phyloP scores from a whole-genome alignment of 2,888 invertebrate genomes.

The Pollenia angustigena region DNA sequence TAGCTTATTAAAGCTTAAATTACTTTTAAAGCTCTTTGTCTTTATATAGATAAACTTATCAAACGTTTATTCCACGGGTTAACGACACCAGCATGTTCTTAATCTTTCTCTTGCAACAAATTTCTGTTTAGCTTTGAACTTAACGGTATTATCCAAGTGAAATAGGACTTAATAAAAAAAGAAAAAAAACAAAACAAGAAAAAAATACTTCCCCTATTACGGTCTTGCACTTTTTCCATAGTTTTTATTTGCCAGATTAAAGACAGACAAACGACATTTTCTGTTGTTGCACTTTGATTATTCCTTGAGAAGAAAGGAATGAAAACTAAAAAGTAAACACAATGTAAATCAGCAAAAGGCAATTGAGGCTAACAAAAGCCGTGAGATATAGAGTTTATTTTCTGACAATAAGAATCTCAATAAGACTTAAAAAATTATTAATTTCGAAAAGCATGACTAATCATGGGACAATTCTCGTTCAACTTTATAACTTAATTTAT shows the following conservation, averaged over 20 bases:
- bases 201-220: background rate
- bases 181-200: background rate
- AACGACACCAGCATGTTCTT: constrained; percentile 26
- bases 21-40: no score
- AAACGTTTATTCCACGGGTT: constrained; percentile 4
- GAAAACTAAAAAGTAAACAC: background rate
- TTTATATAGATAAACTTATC: no score
- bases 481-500: no score
- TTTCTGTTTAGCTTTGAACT: constrained; percentile 35
- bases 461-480: no score
- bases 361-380: no score
- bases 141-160: constrained; percentile 14
- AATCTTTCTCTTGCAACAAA: background rate
- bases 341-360: no score
- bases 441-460: no score
- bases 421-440: no score
- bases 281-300: constrained; percentile 40
- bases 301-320: constrained; percentile 19
- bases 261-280: constrained; percentile 19
- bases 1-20: no score
- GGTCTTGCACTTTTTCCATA: background rate
- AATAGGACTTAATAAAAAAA: background rate
- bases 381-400: no score
- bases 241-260: constrained; percentile 45
- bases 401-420: no score